Base-by-base conservation (phyloP, 2,113 vertebrate genomes). In the Seriola rivoliana region DNA sequence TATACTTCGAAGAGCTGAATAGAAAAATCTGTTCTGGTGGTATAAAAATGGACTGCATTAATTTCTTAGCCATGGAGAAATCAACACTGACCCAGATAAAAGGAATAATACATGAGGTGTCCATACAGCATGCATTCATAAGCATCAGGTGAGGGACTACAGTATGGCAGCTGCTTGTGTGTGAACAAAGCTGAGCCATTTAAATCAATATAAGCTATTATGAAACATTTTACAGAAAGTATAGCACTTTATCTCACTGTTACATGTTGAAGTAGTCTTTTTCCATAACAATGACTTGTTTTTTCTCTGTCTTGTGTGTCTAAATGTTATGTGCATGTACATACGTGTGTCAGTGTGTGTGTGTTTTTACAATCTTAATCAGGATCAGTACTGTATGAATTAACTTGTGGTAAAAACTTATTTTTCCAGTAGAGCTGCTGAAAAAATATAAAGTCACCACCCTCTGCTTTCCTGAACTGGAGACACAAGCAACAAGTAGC, bases 131-230 rank as follows among this genome's bases (percentile, higher is more conserved):
- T 86, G 82, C 82, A 86, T 88, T 87, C 87, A 73, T 81, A 86
- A 87, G 84, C 89, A 81, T 89, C 80, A 80, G 83, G 74, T 88
- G 86, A 91, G 71, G 85, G 82, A 87, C 57, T 74, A 42, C 40
- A 42, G 40, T 8, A 78, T 88, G 82, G 90, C 82, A 84, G 81
- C 64, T 82, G 83, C 59, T 85, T 78, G 57, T 82, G 73, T 76
- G 85, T 76, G 86, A 80, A 85, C 89, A 87, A 88, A 92, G 91
- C 64, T 40, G 90, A 97, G 87, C 96, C 96, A 85, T 76, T 96
- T 74, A 96, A 99, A 89, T 95, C 95, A 84, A 92, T 93, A 93
- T 91, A 96, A 87, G 96, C 96, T 0, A 94, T 96, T 86, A 96
- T 96, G 93, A 97, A 96, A 76, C 94, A 88, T 89, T 88, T 90